These are phyloP conservation scores for Heliconius hermathena DNA, from an alignment of 1,140 invertebrate genomes.

Conservation along the genomic window DNA sequence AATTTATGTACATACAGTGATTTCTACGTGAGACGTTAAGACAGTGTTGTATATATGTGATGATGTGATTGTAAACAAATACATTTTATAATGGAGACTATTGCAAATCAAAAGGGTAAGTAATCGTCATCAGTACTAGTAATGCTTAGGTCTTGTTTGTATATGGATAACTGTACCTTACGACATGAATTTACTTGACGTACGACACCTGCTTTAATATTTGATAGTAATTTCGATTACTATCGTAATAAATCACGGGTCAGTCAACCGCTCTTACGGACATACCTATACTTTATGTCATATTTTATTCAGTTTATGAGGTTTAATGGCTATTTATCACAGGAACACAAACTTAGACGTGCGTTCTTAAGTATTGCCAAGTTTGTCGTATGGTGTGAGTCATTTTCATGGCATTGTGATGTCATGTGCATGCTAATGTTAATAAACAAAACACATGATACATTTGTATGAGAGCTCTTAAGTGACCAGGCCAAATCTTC, in stretches of 20 bases:
- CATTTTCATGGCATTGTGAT: slow-evolving; percentile 72
- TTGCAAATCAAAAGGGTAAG: slow-evolving; percentile 74
- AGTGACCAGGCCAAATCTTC: slow-evolving; percentile 9
- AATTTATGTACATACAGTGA: slow-evolving; percentile 22
- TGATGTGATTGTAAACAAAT: slow-evolving; percentile 68
- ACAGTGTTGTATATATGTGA: slow-evolving; percentile 51
- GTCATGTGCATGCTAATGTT: slow-evolving; percentile 69
- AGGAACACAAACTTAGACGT: slow-evolving; percentile 19
- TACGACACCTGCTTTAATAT: slow-evolving; percentile 50
- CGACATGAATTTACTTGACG: slow-evolving; percentile 67
- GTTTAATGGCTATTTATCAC: background rate
- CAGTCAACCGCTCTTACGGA: slow-evolving; percentile 33
- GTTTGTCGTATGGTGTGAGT: slow-evolving; percentile 58
- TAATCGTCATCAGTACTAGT: slow-evolving; percentile 52
- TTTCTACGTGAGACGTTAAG: slow-evolving; percentile 20
- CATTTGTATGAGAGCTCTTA: slow-evolving; percentile 16
- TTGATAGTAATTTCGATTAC: slow-evolving; percentile 22
- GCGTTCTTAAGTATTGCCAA: slow-evolving; percentile 47
- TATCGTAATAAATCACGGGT: slow-evolving; percentile 13
- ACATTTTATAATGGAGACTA: slow-evolving; percentile 67
- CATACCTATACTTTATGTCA: slow-evolving; percentile 22
- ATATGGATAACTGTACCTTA: slow-evolving; percentile 78
- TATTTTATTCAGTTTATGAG: background rate
- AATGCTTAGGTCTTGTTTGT: slow-evolving; percentile 68
- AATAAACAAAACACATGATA: slow-evolving; percentile 59